Conservation (phyloP, 2,113 vertebrate species). For the Saimiri boliviensis region DNA sequence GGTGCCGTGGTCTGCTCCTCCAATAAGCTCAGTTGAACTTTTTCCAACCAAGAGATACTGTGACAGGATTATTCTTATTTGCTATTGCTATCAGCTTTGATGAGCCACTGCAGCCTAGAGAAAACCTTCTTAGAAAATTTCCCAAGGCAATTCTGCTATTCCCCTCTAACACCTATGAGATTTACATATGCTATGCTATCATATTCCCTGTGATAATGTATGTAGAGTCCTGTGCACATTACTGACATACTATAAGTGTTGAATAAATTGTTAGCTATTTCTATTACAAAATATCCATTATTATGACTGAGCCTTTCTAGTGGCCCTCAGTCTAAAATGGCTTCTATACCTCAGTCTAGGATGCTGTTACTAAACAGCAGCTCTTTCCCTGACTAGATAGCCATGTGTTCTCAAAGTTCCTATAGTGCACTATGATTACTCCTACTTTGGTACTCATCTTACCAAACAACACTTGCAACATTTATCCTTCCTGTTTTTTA, state of each 20-base stretch:
- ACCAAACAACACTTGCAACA: neutral
- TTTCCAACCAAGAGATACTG: neutral
- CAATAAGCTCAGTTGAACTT: neutral
- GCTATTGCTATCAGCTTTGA: neutral
- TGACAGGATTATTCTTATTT: neutral
- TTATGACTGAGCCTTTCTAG: neutral
- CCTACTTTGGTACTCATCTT: neutral
- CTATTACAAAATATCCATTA: neutral
- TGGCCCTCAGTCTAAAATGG: slow-evolving; percentile 1
- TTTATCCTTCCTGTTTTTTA: neutral
- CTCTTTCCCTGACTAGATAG: neutral
- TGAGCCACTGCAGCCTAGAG: neutral
- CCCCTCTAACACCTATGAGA: neutral
- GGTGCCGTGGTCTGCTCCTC: neutral
- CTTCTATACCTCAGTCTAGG: neutral
- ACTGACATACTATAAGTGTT: neutral
- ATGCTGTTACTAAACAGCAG: neutral
- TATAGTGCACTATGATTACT: neutral
- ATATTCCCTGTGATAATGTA: neutral
- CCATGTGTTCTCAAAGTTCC: neutral
- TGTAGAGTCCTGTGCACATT: neutral
- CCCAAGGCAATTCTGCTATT: neutral
- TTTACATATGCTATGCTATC: neutral
- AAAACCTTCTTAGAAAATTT: neutral
- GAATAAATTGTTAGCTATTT: neutral